A percentile compares a stretch with the other conserved stretches of the same genome.
Evolutionary conservation across 2,888 invertebrate genomes (phyloP).

Genomic region (Biston stratarius): DNA sequence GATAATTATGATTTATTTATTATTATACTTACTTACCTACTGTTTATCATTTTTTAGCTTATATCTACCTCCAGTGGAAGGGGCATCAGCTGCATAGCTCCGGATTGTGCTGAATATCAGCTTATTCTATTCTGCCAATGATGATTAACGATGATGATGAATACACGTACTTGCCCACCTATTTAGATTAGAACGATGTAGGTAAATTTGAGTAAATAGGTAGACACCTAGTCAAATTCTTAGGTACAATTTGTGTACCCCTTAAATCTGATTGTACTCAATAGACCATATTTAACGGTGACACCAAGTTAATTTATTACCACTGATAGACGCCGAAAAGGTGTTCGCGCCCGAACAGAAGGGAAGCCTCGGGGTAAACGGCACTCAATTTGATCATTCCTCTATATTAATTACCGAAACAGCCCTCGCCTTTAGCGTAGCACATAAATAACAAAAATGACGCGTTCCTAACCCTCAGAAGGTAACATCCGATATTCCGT

Average conservation of each 20-base stretch:
- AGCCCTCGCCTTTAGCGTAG: constrained; percentile 59
- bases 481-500: constrained; percentile 77
- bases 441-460: constrained; percentile 73
- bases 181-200: not conserved
- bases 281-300: constrained; percentile 49
- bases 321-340: constrained; percentile 61
- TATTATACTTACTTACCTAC: too few relatives aligned
- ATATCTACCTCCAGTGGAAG: too few relatives aligned
- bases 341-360: constrained; percentile 61
- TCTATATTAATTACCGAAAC: constrained; percentile 78
- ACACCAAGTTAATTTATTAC: constrained; percentile 59
- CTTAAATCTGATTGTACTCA: constrained; percentile 5
- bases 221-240: not conserved
- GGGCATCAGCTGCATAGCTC: too few relatives aligned
- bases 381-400: constrained; percentile 72
- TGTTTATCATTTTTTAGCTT: too few relatives aligned
- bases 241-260: not conserved
- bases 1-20: too few relatives aligned
- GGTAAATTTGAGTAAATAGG: not conserved
- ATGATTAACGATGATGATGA: too few relatives aligned
- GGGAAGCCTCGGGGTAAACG: constrained; percentile 70
- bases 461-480: constrained; percentile 38
- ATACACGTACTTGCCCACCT: too few relatives aligned
- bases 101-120: too few relatives aligned
- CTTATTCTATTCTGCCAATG: too few relatives aligned